Percentiles rank a stretch among this genome's conserved stretches.
Conservation (phyloP, 1,140 invertebrate species). For the Drosophila obscura region DNA sequence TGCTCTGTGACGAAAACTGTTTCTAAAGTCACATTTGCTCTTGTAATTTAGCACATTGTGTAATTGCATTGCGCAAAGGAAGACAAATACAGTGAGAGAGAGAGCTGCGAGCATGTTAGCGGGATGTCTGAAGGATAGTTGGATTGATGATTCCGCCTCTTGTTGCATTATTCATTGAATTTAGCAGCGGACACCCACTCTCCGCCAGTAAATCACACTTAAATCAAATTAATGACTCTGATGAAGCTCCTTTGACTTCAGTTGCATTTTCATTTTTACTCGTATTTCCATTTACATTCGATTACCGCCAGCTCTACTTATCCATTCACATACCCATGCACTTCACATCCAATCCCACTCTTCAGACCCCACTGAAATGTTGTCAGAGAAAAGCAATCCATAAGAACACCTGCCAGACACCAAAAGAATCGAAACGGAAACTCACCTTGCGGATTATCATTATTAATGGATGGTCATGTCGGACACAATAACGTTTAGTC, state of each 20-base stretch:
- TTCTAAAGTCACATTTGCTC: constrained; percentile 49
- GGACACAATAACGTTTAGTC: constrained; percentile 26
- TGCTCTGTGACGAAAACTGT: constrained; percentile 39
- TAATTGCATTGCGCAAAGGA: constrained; percentile 55
- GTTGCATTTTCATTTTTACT: not conserved
- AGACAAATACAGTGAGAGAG: not conserved
- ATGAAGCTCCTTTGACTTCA: constrained; percentile 48
- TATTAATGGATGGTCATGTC: constrained; percentile 30
- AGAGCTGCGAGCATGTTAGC: not conserved
- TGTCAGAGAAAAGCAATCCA: not conserved
- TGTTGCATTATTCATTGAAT: constrained; percentile 50
- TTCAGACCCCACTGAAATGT: no score
- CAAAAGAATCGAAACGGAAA: constrained; percentile 15
- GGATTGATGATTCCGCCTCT: constrained; percentile 19
- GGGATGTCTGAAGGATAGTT: no score
- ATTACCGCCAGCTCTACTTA: no score
- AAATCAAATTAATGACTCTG: constrained; percentile 62
- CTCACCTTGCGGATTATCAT: constrained; percentile 31
- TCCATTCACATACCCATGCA: not conserved
- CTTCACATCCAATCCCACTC: no score
- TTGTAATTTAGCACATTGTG: constrained; percentile 69
- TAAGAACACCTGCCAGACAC: constrained; percentile 10
- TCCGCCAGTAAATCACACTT: constrained; percentile 13
- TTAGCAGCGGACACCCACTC: constrained; percentile 1
- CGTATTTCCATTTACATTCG: not conserved